Evolutionary conservation across 1,140 invertebrate species (phyloP).

Genomic region (Drosophila sp.): DNA sequence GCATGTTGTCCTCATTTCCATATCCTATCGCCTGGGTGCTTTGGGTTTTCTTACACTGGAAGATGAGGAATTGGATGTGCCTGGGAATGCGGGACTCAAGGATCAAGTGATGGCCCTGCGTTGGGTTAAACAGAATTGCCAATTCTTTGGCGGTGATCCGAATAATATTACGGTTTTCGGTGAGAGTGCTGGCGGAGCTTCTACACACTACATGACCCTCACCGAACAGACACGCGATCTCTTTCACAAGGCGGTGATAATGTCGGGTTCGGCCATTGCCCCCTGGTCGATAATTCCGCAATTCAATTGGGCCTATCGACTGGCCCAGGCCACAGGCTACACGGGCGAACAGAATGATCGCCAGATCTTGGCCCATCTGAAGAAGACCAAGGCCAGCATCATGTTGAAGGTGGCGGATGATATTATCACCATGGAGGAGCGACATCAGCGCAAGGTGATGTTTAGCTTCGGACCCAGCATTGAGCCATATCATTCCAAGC

Average conservation of each 20-base stretch:
- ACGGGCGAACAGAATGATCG: constrained; percentile 59
- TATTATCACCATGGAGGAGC: constrained; percentile 71
- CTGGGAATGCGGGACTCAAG: constrained; percentile 87
- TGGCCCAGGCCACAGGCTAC: constrained; percentile 75
- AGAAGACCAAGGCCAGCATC: constrained; percentile 82
- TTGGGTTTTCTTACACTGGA: constrained; percentile 81
- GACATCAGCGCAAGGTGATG: constrained; percentile 66
- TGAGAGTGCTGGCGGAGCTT: constrained; percentile 83
- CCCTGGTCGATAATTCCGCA: constrained; percentile 74
- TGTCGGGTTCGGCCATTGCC: constrained; percentile 79
- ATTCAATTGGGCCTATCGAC: constrained; percentile 70
- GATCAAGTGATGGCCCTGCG: constrained; percentile 87
- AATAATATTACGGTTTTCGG: constrained; percentile 84
- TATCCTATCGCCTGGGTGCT: constrained; percentile 83
- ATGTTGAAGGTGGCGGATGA: constrained; percentile 84
- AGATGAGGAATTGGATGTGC: constrained; percentile 81
- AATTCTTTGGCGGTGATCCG: constrained; percentile 84
- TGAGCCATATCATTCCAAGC: constrained; percentile 69
- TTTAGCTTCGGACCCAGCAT: constrained; percentile 78
- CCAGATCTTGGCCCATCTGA: constrained; percentile 58
- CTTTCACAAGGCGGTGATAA: constrained; percentile 82
- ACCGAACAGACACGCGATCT: constrained; percentile 83
- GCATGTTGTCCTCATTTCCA: constrained; percentile 83
- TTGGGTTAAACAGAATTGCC: constrained; percentile 87
- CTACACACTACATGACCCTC: constrained; percentile 86